Conservation (phyloP, 2,888 invertebrate genomes). For the Tachina lurida region DNA sequence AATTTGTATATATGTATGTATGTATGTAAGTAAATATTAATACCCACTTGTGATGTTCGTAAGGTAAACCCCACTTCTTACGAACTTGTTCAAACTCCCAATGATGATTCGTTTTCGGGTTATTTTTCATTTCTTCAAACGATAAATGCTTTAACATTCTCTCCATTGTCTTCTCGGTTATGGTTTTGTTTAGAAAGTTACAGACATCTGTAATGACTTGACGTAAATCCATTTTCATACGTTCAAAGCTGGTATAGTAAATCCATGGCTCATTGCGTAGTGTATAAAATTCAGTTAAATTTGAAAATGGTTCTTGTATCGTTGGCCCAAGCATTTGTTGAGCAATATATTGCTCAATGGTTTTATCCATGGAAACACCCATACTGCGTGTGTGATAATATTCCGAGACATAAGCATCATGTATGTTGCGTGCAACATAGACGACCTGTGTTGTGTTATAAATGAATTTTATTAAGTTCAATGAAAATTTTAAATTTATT, state of each 20-base stretch:
- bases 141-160: slow-evolving; percentile 76
- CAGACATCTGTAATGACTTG: slow-evolving; percentile 75
- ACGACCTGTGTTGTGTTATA: slow-evolving; percentile 84
- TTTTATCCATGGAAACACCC: slow-evolving; percentile 68
- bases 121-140: slow-evolving; percentile 79
- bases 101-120: slow-evolving; percentile 76
- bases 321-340: slow-evolving; percentile 36
- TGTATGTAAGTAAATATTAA: background rate
- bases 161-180: slow-evolving; percentile 74
- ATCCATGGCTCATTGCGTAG: slow-evolving; percentile 77
- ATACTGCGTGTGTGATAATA: slow-evolving; percentile 84
- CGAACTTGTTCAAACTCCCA: slow-evolving; percentile 72
- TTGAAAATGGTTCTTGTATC: slow-evolving; percentile 65
- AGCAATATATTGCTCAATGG: slow-evolving; percentile 71
- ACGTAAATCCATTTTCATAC: slow-evolving; percentile 76
- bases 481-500: background rate
- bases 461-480: background rate
- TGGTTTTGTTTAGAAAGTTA: slow-evolving; percentile 74
- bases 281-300: slow-evolving; percentile 76
- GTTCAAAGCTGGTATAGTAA: slow-evolving; percentile 77
- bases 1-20: no score
- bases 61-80: slow-evolving; percentile 24
- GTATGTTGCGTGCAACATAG: slow-evolving; percentile 92
- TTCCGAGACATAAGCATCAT: slow-evolving; percentile 91
- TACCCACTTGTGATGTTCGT: slow-evolving; percentile 66